Evolutionary conservation across 1,140 invertebrate species (phyloP), one percentile per base, ranked within the genome.

Genomic region (Cephus cinctus): DNA sequence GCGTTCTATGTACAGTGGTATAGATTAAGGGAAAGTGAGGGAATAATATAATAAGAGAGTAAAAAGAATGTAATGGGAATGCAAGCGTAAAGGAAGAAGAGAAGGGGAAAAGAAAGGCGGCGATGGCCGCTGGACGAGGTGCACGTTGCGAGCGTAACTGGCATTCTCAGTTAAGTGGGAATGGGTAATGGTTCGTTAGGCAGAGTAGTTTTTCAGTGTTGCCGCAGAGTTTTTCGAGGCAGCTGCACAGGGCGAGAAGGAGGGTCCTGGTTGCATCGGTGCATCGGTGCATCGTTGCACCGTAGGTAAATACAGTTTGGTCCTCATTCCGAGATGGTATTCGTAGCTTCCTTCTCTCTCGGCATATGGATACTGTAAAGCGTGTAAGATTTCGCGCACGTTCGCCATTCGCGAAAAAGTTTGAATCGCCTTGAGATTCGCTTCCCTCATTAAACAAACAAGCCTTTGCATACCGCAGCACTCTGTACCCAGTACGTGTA

Each of bases 371-470:
- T 12, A 16, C 25, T 11, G 14, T 5, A 30, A 31, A 19, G 30
- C 11, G 27, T 4, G 11, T 30, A n/a, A 4, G 2, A 9, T 23
- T 23, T 51, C 51, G 21, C 53, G 50, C 40, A 42, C 52, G 32
- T 35, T 35, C 42, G 31, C n/a, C 52, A 52, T n/a, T n/a, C 55
- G 56, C 59, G 54, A 57, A 66, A 66, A 61, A 62, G 57, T 43
- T 56, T 43, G 57, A 67, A 65, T 67, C 66, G 57, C 63, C 62
- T 69, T 54, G 57, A 56, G 66, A 71, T 74, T 73, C 66, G 72
- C 59, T 69, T 67, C 61, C 65, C 72, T 75, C 71, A 65, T 73
- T 73, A 72, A 73, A 73, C 63, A 66, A 71, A 71, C 66, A 60
- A 73, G 69, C 66, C n/a, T 71, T 69, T 70, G 69, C 70, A 71